phyloP scores from a whole-genome alignment of 1,140 invertebrate genomes.

The Drosophila lini region DNA sequence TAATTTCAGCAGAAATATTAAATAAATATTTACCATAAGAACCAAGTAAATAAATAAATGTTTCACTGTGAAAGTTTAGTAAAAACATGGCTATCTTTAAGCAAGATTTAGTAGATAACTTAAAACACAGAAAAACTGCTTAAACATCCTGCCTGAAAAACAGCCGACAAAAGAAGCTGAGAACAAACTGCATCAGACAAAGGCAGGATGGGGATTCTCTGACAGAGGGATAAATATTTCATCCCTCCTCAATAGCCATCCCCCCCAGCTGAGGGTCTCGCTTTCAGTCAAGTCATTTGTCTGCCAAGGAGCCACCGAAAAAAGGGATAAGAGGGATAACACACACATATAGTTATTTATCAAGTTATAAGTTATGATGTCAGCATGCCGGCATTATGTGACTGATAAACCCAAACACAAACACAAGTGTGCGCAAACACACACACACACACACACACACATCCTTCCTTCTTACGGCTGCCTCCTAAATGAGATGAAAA shows the following conservation, averaged over 20 bases:
- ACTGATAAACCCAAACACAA: constrained; percentile 70
- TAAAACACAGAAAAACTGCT: constrained; percentile 13
- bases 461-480: constrained; percentile 10
- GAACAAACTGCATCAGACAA: constrained; percentile 44
- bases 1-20: not conserved
- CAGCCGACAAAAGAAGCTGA: constrained; percentile 16
- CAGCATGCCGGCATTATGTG: constrained; percentile 77
- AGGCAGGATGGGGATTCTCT: constrained; percentile 9
- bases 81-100: not conserved
- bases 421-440: constrained; percentile 29
- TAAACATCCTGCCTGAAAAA: constrained; percentile 18
- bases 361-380: constrained; percentile 83
- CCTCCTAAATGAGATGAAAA: constrained; percentile 76
- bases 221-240: constrained; percentile 40
- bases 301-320: constrained; percentile 39
- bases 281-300: constrained; percentile 77
- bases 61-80: not conserved
- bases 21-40: not conserved
- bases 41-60: too few species aligned
- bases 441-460: constrained; percentile 20
- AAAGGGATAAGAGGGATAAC: constrained; percentile 57
- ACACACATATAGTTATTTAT: constrained; percentile 77
- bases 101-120: not conserved
- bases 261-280: not conserved
- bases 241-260: constrained; percentile 3